These are phyloP conservation scores for Rhinichthys osculus DNA, from an alignment of 2,797 vertebrate species.

Conservation along the genomic window DNA sequence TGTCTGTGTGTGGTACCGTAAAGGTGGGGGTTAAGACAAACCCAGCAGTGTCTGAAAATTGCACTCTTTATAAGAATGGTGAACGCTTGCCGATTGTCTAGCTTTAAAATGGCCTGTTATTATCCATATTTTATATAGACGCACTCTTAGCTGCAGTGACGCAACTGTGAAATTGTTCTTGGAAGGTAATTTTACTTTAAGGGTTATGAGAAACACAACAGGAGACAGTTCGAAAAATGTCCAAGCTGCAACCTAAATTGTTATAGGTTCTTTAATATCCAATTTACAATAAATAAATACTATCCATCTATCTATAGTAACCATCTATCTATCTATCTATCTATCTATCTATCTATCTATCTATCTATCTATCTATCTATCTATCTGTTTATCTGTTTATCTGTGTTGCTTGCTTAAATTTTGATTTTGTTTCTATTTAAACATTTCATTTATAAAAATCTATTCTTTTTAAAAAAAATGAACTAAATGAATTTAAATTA, in stretches of 20 bases:
- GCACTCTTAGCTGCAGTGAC: not conserved
- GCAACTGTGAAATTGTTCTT: not conserved
- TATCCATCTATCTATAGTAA: no score
- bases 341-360: not conserved
- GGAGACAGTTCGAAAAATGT: not conserved
- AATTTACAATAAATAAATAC: no score
- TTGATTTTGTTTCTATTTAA: not conserved
- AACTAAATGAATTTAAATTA: no score
- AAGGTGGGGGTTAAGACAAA: constrained; percentile 17
- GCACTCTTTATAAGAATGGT: constrained; percentile 20
- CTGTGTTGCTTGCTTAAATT: not conserved
- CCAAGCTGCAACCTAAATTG: not conserved
- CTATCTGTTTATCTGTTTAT: no score
- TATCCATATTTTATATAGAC: not conserved
- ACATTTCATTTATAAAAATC: not conserved
- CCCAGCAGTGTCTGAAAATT: constrained; percentile 31
- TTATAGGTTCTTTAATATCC: not conserved
- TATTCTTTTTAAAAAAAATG: rapidly evolving
- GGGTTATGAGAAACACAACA: not conserved
- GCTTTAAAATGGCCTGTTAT: constrained; percentile 20
- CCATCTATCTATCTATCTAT: not conserved
- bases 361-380: not conserved
- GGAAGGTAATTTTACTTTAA: constrained; percentile 11
- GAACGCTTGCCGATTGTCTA: not conserved
- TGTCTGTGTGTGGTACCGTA: constrained; percentile 4